A percentile compares a stretch with the other conserved stretches of the same genome.
These are phyloP conservation scores for Cygnus buccinator DNA, from an alignment of 2,113 vertebrate genomes.

Conservation along the genomic window DNA sequence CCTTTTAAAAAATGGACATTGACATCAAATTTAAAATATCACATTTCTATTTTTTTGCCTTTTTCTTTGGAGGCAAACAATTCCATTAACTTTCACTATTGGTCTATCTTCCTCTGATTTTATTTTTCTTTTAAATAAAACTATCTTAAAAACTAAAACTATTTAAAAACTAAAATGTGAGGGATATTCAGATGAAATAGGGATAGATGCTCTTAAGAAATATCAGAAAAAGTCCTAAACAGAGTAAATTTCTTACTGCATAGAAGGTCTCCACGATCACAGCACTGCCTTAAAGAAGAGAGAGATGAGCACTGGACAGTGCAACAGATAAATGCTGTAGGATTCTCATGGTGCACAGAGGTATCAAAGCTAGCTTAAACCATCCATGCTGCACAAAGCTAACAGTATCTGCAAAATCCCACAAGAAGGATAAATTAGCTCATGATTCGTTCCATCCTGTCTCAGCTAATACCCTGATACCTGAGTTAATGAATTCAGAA, in stretches of 20 bases:
- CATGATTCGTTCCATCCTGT: background rate
- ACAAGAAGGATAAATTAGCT: conserved; percentile 43
- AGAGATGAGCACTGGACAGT: background rate
- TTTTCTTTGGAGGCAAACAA: background rate
- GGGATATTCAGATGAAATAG: background rate
- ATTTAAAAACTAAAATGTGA: background rate
- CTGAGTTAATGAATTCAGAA: conserved; percentile 50
- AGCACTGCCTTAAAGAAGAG: background rate
- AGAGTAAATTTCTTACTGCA: background rate
- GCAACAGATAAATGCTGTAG: background rate
- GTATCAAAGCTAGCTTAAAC: background rate
- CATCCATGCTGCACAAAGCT: conserved; percentile 29
- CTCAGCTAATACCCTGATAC: conserved; percentile 14
- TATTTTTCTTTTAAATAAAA: background rate
- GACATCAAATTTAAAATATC: background rate
- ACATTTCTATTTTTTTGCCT: background rate
- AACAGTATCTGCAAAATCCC: conserved; percentile 42
- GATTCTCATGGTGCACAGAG: background rate
- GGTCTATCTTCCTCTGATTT: background rate
- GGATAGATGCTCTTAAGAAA: background rate
- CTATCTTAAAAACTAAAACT: too few relatives aligned
- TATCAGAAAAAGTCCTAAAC: background rate
- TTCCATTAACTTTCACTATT: background rate
- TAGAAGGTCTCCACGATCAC: background rate
- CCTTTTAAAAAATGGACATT: background rate